Conservation (phyloP, 2,888 invertebrate genomes). For the Arrhopalites spinosus region DNA sequence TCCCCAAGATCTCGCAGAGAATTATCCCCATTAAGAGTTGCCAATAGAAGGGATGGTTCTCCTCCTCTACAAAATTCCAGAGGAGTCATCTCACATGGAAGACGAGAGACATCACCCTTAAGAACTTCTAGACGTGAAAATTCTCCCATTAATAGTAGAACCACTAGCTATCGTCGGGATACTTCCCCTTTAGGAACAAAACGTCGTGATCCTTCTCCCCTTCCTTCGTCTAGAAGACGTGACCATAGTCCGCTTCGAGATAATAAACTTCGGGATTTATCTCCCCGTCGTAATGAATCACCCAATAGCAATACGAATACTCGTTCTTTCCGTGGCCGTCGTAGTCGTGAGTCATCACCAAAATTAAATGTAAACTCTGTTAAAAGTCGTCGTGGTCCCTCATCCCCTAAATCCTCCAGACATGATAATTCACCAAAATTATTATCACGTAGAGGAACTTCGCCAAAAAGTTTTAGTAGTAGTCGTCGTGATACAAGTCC, state of each 20-base stretch:
- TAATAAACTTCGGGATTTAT: background rate
- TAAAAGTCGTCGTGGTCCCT: constrained; percentile 6
- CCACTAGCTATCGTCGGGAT: constrained; percentile 16
- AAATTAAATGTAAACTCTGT: too few species aligned
- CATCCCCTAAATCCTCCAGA: constrained; percentile 12
- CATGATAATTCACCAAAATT: constrained; percentile 23
- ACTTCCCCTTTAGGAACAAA: constrained; percentile 1
- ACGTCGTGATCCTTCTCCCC: constrained; percentile 5
- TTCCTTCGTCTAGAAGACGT: too few species aligned
- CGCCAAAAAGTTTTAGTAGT: constrained; percentile 5
- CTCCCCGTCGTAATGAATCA: background rate
- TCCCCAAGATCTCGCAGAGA: constrained; percentile 16
- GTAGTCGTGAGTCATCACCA: background rate
- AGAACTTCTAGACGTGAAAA: constrained; percentile 26
- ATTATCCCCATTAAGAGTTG: constrained; percentile 7
- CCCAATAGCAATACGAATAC: too few species aligned
- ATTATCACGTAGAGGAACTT: background rate
- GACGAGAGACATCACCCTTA: constrained; percentile 21
- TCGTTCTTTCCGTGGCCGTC: background rate
- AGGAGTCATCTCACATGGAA: background rate
- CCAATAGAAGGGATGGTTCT: background rate
- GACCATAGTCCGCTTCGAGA: background rate
- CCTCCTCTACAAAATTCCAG: background rate
- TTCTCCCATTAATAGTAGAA: constrained; percentile 5
- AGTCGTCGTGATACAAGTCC: constrained; percentile 14